Evolutionary conservation across 1,140 invertebrate genomes (phyloP), one percentile per base, ranked within the genome.

Genomic region (Drosophila pandora): DNA sequence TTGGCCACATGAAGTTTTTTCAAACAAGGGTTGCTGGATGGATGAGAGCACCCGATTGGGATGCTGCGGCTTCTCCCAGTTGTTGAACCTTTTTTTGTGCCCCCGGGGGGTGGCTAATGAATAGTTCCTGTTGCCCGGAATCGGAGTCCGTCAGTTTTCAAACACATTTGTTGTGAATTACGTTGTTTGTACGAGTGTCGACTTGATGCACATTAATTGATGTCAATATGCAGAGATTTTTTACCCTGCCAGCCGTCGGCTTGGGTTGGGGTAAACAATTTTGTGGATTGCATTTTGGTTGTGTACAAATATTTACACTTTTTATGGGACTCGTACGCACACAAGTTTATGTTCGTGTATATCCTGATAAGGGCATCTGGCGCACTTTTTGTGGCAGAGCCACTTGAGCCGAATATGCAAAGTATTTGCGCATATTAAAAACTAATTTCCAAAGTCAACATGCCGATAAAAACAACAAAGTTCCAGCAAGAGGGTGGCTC

Each of bases 131-230:
- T 68, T 70, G 41, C 59, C 45, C 70, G 37, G 70, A 55, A 43
- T 30, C 45, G 55, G 67, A 60, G 59, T 61, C 63, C 54, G 53
- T 56, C 70, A 50, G 48, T 74, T 79, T 69, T 79, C 76, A 48
- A 80, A 76, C 79, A 84, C 82, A 90, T 90, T 90, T 90, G 70
- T 90, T 90, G 82, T 90, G 53, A 90, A 90, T 90, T 90, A 90
- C 77, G 78, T 90, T 90, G 88, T 90, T 90, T 90, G 79, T 70
- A 70, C 70, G 74, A 87, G 76, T 75, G 82, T 90, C 88, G 84
- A 90, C 82, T 83, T 90, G 88, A 64, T 81, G 84, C 83, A 74
- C 76, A 88, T 90, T 90, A 88, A 90, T 90, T 90, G 88, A 90
- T 90, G 88, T 90, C 83, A 90, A 90, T 90, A 90, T 80, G 79